phyloP scores from a whole-genome alignment of 1,140 invertebrate genomes.

The Eurosta solidaginis region DNA sequence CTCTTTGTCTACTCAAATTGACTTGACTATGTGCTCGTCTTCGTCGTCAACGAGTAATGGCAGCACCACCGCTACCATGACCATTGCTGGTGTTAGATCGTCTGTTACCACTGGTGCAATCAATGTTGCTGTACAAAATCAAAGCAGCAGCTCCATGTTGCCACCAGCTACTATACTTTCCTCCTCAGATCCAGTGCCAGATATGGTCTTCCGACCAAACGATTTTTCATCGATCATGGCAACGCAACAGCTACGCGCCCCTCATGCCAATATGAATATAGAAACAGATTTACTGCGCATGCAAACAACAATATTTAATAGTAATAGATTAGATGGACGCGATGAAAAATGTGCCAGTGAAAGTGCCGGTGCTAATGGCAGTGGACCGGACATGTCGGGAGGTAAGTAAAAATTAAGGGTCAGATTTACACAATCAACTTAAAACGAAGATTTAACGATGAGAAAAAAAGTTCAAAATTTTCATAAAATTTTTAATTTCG shows the following conservation, averaged over 20 bases:
- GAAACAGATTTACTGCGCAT: background rate
- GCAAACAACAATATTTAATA: background rate
- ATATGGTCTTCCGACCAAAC: constrained; percentile 55
- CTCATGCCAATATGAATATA: constrained; percentile 24
- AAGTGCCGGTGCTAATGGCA: constrained; percentile 41
- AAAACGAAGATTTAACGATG: background rate
- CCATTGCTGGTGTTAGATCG: background rate
- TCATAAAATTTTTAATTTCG: background rate
- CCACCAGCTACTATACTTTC: constrained; percentile 54
- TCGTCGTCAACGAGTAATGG: constrained; percentile 50
- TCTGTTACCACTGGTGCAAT: background rate
- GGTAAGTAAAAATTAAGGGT: constrained; percentile 39
- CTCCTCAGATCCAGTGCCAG: constrained; percentile 52
- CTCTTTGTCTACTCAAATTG: constrained; percentile 48
- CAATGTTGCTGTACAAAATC: background rate
- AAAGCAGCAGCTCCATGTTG: constrained; percentile 43
- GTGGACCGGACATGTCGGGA: constrained; percentile 46
- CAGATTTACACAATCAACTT: background rate
- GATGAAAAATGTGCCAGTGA: constrained; percentile 42
- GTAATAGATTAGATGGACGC: constrained; percentile 35
- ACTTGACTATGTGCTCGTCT: constrained; percentile 54
- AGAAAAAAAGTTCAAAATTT: background rate
- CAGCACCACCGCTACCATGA: constrained; percentile 35
- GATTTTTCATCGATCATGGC: constrained; percentile 55
- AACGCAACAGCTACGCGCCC: constrained; percentile 49